Base-by-base conservation (phyloP, 2,888 invertebrate species). In the Lasioglossum calceatum region DNA sequence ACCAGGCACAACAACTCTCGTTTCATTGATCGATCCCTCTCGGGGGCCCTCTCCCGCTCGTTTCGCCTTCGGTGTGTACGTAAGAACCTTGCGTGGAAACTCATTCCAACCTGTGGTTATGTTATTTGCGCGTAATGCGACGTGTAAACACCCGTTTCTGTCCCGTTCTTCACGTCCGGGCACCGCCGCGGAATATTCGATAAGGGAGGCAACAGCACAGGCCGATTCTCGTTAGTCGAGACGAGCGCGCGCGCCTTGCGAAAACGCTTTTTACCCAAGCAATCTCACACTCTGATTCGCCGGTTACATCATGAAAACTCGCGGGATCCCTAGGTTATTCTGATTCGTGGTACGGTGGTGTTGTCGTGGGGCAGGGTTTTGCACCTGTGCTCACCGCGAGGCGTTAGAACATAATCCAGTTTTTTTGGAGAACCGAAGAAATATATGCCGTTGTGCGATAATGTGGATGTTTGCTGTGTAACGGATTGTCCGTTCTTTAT, bases 271-370 rank as follows among this genome's bases (percentile, higher is more conserved):
- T 81, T 58, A 54, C 23, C 50, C 58, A 36, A 71, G 67, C 81
- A 81, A 89, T 84, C 84, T 80, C 76, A 64, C 82, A 80, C 78
- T 86, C 86, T 82, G 83, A 86, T 89, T 89, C 86, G 67, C 32
- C 39, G 8, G 81, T 89, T 89, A 79, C 88, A 81, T 89, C 89
- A 89, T 71, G 77, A 44, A 78, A 79, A 58, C 42, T 32, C 72
- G 61, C 27, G 47, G 54, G 16, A 54, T 54, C 54, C 54, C 2
- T 3, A 8, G 23, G 54, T 54, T 54, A 61, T 61, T 61, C 27
- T 2, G 27, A 61, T 27, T 61, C 61, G 61, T 14, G 61, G 27
- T 4, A 27, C 27, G 12, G 1, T 27, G 0, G 27, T 14, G 27
- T 61, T 47, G 47, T 47, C 61, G 12, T 12, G 27, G 1, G 4